phyloP scores from a whole-genome alignment of 2,113 vertebrate genomes.

The Sphaerodactylus townsendi region DNA sequence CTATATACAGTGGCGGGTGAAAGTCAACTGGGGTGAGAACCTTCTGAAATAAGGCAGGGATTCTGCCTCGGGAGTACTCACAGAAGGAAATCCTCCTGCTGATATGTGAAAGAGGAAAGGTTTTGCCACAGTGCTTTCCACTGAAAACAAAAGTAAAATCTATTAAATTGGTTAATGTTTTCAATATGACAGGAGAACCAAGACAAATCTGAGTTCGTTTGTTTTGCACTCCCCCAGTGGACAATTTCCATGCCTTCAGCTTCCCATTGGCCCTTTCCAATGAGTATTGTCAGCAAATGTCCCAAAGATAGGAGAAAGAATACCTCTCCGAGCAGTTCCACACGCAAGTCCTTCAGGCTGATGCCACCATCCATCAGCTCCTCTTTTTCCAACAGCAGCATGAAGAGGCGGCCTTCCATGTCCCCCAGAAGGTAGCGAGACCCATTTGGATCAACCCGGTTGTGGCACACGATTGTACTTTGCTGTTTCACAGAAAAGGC shows the following conservation, averaged over 20 bases:
- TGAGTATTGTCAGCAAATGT: accelerated
- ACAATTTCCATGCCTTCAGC: too few species aligned
- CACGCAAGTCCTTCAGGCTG: slow-evolving; percentile 91
- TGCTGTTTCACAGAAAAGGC: slow-evolving; percentile 75
- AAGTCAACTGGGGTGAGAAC: too few species aligned
- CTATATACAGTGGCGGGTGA: too few species aligned
- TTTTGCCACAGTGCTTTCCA: too few species aligned
- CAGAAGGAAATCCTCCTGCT: background rate
- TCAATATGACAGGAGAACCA: too few species aligned
- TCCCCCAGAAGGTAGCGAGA: slow-evolving; percentile 95
- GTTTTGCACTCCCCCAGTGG: background rate
- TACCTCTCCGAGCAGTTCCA: slow-evolving; percentile 97
- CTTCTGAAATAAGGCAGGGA: too few species aligned
- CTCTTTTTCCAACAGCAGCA: slow-evolving; percentile 97
- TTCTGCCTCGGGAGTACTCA: too few species aligned
- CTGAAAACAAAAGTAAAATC: too few species aligned
- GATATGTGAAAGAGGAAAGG: too few species aligned
- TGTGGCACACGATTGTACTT: slow-evolving; percentile 98
- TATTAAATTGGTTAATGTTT: too few species aligned
- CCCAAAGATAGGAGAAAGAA: background rate
- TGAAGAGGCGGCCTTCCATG: slow-evolving; percentile 97
- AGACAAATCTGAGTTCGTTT: too few species aligned
- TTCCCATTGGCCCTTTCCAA: background rate
- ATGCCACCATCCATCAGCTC: slow-evolving; percentile 96
- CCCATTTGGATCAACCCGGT: slow-evolving; percentile 95